These are phyloP conservation scores for Mus musculus DNA, from an alignment of 2,113 vertebrate genomes.

Conservation along the genomic window GRCm39 chr1:68176501-68177000, in stretches of 20 bases:
- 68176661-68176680: background rate
- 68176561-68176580: background rate
- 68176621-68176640: background rate
- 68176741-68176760: slow-evolving; percentile 5
- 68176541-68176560: background rate
- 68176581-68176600: background rate
- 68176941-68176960: background rate
- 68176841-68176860: background rate
- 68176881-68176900: background rate
- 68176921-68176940: background rate
- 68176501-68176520: no score
- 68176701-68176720: background rate
- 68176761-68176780: background rate
- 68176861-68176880: background rate
- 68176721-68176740: background rate
- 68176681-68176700: background rate
- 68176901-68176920: background rate
- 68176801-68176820: rapidly evolving
- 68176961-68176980: background rate
- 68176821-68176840: background rate
- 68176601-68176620: background rate
- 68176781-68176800: rapidly evolving
- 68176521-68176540: no score
- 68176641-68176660: slow-evolving; percentile 6
- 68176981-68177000: background rate